Percentiles rank a stretch among this genome's conserved stretches.
Conservation (phyloP, 2,113 vertebrate species). For the Tenrec ecaudatus region DNA sequence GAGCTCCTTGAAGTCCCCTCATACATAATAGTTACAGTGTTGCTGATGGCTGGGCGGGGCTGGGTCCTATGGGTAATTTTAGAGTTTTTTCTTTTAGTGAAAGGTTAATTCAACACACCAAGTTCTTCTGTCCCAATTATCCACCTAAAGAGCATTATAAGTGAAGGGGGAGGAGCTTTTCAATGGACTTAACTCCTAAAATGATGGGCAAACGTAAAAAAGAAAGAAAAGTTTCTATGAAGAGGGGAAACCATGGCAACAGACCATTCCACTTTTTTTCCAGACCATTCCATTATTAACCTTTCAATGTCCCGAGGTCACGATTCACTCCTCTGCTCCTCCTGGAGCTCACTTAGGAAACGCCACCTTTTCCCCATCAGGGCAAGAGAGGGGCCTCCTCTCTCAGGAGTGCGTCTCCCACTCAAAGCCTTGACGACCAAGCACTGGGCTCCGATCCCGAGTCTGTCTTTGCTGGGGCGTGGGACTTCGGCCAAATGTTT, state of each 20-base stretch:
- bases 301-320: neutral
- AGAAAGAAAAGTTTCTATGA: neutral
- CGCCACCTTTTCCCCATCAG: neutral
- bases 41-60: neutral
- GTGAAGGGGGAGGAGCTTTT: neutral
- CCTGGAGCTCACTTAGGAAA: neutral
- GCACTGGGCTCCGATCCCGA: neutral
- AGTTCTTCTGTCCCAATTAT: conserved; percentile 10
- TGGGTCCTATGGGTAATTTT: neutral
- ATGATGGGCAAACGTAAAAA: neutral
- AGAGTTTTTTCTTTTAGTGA: neutral
- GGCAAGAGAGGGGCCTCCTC: neutral
- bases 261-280: neutral
- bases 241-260: conserved; percentile 24
- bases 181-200: conserved; percentile 2
- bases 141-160: neutral
- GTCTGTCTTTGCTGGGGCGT: neutral
- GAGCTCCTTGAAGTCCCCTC: too few species aligned
- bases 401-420: neutral
- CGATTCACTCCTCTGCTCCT: neutral
- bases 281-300: neutral
- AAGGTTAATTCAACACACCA: conserved; percentile 21
- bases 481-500: neutral
- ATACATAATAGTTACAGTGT: accelerated
- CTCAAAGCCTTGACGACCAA: too few species aligned